These are phyloP conservation scores for Hippoglossus stenolepis DNA, from an alignment of 2,113 vertebrate genomes.

Conservation along the genomic window DNA sequence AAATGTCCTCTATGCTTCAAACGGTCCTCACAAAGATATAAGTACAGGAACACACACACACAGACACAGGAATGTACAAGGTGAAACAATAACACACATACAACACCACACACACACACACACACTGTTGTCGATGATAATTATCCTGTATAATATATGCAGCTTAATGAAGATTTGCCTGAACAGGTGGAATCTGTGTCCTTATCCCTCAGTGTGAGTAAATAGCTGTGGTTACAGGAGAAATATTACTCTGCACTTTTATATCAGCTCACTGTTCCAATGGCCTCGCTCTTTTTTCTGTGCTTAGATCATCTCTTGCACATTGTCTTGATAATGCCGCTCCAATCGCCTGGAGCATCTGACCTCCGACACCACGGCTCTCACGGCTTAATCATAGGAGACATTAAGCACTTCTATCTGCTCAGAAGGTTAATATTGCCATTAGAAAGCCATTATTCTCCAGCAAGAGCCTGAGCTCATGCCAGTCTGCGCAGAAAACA, in stretches of 20 bases:
- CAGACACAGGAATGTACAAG: neutral
- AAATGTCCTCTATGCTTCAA: neutral
- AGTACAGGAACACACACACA: neutral
- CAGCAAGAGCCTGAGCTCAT: conserved; percentile 41
- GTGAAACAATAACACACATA: neutral
- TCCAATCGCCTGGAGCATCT: conserved; percentile 46
- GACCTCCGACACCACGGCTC: conserved; percentile 60
- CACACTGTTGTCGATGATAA: neutral
- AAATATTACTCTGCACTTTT: neutral
- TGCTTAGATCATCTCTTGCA: conserved; percentile 37
- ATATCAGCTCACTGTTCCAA: neutral
- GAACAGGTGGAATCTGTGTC: neutral
- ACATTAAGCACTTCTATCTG: conserved; percentile 63
- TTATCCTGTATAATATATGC: neutral
- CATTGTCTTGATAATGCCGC: conserved; percentile 53
- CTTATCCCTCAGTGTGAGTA: neutral
- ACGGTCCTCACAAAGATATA: neutral
- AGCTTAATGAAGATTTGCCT: neutral
- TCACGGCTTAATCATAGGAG: conserved; percentile 62
- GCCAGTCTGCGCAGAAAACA: conserved; percentile 33
- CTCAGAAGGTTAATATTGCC: conserved; percentile 73
- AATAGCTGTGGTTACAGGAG: neutral
- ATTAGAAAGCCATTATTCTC: conserved; percentile 72
- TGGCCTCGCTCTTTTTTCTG: neutral
- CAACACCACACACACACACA: no score